A percentile compares a stretch with the other conserved stretches of the same genome.
phyloP scores from a whole-genome alignment of 2,113 vertebrate species.

The Catharus minimus region DNA sequence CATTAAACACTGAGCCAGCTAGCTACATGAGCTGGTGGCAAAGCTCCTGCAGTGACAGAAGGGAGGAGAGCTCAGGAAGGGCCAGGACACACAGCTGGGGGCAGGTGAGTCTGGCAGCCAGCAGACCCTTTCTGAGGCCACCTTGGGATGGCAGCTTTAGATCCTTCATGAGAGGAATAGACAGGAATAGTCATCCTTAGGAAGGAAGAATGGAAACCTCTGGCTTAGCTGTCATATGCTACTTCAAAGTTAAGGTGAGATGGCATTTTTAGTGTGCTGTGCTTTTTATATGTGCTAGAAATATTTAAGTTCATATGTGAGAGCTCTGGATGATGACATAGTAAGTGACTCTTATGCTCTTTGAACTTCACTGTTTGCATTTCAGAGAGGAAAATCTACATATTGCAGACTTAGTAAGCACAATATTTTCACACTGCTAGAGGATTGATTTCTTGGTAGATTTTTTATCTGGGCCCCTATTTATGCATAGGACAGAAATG shows the following conservation, averaged over 20 bases:
- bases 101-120: not conserved
- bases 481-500: not conserved
- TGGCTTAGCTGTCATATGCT: not conserved
- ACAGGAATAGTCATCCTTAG: not conserved
- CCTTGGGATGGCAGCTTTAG: not conserved
- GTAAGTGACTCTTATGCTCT: not conserved
- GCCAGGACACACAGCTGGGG: not conserved
- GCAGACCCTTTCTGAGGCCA: not conserved
- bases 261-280: not conserved
- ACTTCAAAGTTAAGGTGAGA: not conserved
- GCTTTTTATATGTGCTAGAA: not conserved
- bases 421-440: not conserved
- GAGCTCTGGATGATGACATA: not conserved
- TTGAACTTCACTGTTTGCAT: not conserved
- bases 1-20: rapidly evolving
- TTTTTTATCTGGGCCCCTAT: not conserved
- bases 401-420: not conserved
- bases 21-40: rapidly evolving
- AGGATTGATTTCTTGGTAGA: not conserved
- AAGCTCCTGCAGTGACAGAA: not conserved
- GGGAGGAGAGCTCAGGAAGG: not conserved
- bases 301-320: not conserved
- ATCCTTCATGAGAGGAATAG: not conserved
- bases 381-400: not conserved
- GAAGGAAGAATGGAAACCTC: not conserved